Conservation (phyloP, 2,113 vertebrate genomes). For the Tor tambroides region DNA sequence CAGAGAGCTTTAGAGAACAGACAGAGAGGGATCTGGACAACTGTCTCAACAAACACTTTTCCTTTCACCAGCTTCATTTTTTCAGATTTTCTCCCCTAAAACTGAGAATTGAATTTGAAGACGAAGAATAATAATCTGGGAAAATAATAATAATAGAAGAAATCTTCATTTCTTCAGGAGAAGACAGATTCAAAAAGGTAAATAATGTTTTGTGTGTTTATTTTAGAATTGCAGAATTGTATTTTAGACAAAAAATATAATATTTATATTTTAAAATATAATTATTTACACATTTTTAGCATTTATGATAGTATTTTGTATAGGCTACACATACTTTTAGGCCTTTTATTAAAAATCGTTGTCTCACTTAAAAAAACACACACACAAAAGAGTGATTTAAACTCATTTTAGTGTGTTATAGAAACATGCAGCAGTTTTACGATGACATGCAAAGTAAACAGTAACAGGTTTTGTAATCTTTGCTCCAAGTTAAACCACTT, state of each 20-base stretch:
- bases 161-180: neutral
- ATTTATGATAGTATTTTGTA: neutral
- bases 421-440: neutral
- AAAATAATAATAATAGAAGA: neutral
- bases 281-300: neutral
- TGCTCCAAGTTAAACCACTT: neutral
- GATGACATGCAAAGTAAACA: neutral
- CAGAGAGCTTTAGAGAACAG: neutral
- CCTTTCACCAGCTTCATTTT: neutral
- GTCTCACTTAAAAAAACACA: neutral
- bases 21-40: neutral
- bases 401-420: neutral
- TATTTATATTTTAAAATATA: neutral
- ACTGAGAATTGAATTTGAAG: neutral
- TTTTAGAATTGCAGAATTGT: neutral
- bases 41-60: neutral
- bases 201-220: neutral
- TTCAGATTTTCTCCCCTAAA: neutral
- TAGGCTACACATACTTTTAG: neutral
- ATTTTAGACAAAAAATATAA: neutral
- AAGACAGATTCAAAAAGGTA: constrained; percentile 7
- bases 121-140: neutral
- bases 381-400: neutral
- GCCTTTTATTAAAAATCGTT: neutral
- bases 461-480: neutral